Evolutionary conservation across 92 coral and sea anemone genomes (phyloP).

Genomic region (Porites cylindrica): DNA sequence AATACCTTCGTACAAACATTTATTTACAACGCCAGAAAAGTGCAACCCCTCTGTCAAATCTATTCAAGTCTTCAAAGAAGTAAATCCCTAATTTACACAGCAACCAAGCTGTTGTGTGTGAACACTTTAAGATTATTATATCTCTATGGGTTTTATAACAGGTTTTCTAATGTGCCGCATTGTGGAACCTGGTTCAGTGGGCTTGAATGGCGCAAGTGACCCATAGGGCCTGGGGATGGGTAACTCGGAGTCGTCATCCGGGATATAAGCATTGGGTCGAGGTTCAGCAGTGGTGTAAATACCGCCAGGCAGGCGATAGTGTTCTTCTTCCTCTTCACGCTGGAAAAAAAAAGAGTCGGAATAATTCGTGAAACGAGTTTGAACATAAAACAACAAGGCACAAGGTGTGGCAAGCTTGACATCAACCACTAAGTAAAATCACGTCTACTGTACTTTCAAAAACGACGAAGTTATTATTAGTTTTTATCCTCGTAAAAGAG

Average conservation of each 20-base stretch:
- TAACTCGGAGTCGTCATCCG: conserved; percentile 97
- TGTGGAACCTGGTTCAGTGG: conserved; percentile 98
- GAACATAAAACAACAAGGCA: too few species aligned
- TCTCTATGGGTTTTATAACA: conserved; percentile 97
- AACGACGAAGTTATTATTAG: not conserved
- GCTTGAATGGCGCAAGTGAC: conserved; percentile 96
- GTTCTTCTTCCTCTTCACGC: conserved; percentile 98
- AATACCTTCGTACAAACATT: not conserved
- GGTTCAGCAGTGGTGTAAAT: conserved; percentile 99
- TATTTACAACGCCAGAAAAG: conserved; percentile 18
- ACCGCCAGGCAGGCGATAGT: conserved; percentile 91
- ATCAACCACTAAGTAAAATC: too few species aligned
- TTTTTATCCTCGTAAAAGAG: too few species aligned
- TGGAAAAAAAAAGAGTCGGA: conserved; percentile 33
- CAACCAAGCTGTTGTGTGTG: not conserved
- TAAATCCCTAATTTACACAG: not conserved
- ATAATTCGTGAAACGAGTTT: not conserved
- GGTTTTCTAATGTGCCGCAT: conserved; percentile 99
- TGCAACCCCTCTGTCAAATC: not conserved
- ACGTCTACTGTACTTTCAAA: not conserved
- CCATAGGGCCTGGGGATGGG: conserved; percentile 99
- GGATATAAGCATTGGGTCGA: conserved; percentile 99
- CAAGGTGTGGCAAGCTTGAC: not conserved
- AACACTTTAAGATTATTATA: conserved; percentile 45
- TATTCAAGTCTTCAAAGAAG: not conserved